A percentile compares a stretch with the other conserved stretches of the same genome.
phyloP scores from a whole-genome alignment of 1,140 invertebrate genomes.

The Parasteatoda tepidariorum region DNA sequence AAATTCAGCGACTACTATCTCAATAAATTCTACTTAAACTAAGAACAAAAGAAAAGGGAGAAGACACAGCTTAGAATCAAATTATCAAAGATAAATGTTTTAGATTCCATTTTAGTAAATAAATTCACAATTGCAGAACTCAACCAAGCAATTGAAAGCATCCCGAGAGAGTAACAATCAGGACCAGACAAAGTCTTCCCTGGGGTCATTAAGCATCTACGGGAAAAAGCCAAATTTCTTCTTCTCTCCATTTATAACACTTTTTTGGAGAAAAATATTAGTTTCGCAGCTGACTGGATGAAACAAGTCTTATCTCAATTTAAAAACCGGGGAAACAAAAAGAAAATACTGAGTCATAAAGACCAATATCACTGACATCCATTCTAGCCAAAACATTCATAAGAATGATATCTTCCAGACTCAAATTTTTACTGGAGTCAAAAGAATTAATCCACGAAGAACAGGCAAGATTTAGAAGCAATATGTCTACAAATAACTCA shows the following conservation, averaged over 20 bases:
- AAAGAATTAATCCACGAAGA: not conserved
- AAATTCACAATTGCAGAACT: not conserved
- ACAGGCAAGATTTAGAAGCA: not conserved
- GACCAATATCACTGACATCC: conserved; percentile 11
- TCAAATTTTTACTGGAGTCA: not conserved
- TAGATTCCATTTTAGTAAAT: no score
- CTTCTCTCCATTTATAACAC: not conserved
- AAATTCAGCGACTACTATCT: not conserved
- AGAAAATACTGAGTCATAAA: not conserved
- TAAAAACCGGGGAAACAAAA: conserved; percentile 2
- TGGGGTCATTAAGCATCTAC: not conserved
- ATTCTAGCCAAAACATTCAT: not conserved
- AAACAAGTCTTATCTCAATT: not conserved
- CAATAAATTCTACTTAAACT: not conserved
- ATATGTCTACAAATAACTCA: not conserved
- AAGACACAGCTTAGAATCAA: not conserved
- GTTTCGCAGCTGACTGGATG: not conserved
- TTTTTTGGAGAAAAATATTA: not conserved
- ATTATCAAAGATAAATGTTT: not conserved
- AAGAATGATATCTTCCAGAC: not conserved
- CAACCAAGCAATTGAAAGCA: not conserved
- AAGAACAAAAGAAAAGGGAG: not conserved
- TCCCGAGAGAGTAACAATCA: not conserved
- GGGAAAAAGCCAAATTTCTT: no score
- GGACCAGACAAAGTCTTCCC: not conserved